Conservation (phyloP, 2,888 invertebrate genomes). For the Lochmaea capreae region DNA sequence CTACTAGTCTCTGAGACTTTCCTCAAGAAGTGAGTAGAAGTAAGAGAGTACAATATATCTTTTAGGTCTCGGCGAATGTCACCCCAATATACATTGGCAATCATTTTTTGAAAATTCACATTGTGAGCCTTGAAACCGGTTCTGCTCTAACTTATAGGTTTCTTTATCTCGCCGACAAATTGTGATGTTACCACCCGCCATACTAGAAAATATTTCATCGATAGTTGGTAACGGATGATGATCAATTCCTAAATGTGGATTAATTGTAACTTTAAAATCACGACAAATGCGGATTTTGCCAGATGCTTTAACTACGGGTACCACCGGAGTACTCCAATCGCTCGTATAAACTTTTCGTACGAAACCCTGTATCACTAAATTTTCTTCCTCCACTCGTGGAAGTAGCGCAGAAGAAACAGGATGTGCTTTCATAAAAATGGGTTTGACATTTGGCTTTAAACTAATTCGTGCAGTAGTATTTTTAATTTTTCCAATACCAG, state of each 20-base stretch:
- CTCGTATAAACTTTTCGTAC: background rate
- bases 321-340: constrained; percentile 41
- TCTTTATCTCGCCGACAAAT: no score
- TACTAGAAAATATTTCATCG: constrained; percentile 42
- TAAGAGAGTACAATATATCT: no score
- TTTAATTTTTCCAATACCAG: constrained; percentile 18
- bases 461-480: background rate
- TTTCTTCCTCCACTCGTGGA: constrained; percentile 18
- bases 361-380: constrained; percentile 5
- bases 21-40: no score
- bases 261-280: constrained; percentile 38
- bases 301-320: background rate
- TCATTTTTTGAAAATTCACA: no score
- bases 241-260: constrained; percentile 29
- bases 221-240: constrained; percentile 38
- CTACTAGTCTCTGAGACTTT: no score
- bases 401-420: constrained; percentile 11
- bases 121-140: no score
- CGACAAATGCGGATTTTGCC: constrained; percentile 33
- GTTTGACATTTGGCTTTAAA: background rate
- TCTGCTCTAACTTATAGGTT: no score
- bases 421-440: constrained; percentile 36
- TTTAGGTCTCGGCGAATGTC: no score
- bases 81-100: no score
- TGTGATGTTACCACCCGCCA: constrained; percentile 51